Base-by-base conservation (phyloP, 2,113 vertebrate genomes). In the Sturnus vulgaris region DNA sequence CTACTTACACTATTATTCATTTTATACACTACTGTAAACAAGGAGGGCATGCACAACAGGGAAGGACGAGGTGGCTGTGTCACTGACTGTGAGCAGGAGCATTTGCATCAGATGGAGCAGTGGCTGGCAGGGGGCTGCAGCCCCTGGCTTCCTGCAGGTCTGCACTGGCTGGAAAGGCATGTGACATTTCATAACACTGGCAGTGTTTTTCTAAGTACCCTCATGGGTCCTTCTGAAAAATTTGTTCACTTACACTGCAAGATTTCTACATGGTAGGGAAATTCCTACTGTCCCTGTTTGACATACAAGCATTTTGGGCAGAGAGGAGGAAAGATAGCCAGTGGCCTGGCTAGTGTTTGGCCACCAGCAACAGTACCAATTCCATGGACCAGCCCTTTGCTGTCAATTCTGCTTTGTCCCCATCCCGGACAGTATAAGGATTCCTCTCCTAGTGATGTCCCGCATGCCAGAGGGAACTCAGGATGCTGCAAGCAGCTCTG, bases 101-200 rank as follows among this genome's bases (percentile, higher is more conserved):
- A 21, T 19, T 27, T 70, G 8, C 39, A 19, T 15, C 24, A 24
- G 76, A 37, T 12, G 1, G 2, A 76, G 16, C 1, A 0, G 39
- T 23, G 66, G 15, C 24, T 53, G 18, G 16, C 0, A 0, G 50
- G 9, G 11, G 19, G n/a, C 59, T 91, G 39, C 37, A 30, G 39
- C 5, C 44, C 24, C 11, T 11, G 4, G 2, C 35, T 71, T 68
- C 42, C n/a, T 52, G 8, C 19, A 8, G 17, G 7, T 27, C 69
- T 9, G 1, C 1, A 0, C 46, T 4, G 9, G 15, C 22, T 46
- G 10, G 27, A 55, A 78, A 44, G 11, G 17, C 49, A 39, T 0
- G 0, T 30, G 31, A 31, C 6, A 12, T 49, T 61, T 78, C 28
- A 15, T 24, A 61, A 69, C 6, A 40, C 25, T n/a, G 50, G 4